phyloP scores from a whole-genome alignment of 1,140 invertebrate species.

The Musca vetustissima region DNA sequence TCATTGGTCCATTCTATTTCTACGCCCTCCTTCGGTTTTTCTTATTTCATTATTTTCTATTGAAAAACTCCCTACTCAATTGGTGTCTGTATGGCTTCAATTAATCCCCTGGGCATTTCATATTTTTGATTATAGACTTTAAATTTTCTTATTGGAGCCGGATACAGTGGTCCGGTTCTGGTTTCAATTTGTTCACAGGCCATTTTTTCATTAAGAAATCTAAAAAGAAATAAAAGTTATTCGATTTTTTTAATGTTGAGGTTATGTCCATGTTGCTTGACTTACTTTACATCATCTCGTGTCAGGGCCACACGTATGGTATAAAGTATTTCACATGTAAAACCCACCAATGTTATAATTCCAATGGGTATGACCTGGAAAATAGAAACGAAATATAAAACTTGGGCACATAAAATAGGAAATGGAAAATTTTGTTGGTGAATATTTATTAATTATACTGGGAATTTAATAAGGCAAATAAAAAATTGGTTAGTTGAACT shows the following conservation, averaged over 20 bases:
- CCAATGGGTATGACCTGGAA: slow-evolving; percentile 25
- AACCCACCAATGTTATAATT: neutral
- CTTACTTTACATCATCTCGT: slow-evolving; percentile 25
- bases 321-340: slow-evolving; percentile 7
- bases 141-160: slow-evolving; percentile 25
- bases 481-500: too few relatives aligned
- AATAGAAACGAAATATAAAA: neutral
- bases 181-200: slow-evolving; percentile 23
- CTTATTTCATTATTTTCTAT: too few relatives aligned
- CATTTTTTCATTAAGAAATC: slow-evolving; percentile 16
- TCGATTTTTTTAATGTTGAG: too few relatives aligned
- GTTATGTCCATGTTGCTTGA: too few relatives aligned
- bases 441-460: too few relatives aligned
- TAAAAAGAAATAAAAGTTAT: neutral
- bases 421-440: too few relatives aligned
- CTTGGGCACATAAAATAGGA: too few relatives aligned
- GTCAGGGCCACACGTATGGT: slow-evolving; percentile 17
- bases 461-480: too few relatives aligned
- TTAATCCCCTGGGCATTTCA: slow-evolving; percentile 27
- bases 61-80: neutral
- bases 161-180: slow-evolving; percentile 13
- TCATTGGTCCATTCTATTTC: too few relatives aligned
- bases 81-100: slow-evolving; percentile 30
- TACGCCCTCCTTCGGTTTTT: too few relatives aligned
- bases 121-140: slow-evolving; percentile 38